These are phyloP conservation scores for Burhinus bistriatus DNA, from an alignment of 2,113 vertebrate genomes.

Conservation along the genomic window DNA sequence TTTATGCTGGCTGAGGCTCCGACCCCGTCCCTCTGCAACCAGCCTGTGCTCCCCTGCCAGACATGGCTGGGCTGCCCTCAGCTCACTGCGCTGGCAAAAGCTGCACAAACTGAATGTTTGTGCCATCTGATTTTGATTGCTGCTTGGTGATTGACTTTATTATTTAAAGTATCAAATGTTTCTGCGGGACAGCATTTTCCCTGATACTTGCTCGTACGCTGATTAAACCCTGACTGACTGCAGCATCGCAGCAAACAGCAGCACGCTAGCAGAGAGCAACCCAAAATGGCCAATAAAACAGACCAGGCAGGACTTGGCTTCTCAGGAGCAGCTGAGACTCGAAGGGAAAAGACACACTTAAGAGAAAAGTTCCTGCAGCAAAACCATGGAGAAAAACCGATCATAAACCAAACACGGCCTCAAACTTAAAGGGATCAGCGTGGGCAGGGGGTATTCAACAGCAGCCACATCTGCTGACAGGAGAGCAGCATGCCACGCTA, in stretches of 20 bases:
- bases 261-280: neutral
- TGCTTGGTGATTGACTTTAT: neutral
- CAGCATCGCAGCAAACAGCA: too few species aligned
- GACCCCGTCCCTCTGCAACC: neutral
- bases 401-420: neutral
- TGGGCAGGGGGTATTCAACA: neutral
- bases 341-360: neutral
- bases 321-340: neutral
- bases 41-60: neutral
- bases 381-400: neutral
- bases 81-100: neutral
- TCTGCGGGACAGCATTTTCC: neutral
- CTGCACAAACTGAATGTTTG: neutral
- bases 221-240: neutral
- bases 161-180: neutral
- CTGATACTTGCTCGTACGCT: neutral
- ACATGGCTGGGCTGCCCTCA: rapidly evolving
- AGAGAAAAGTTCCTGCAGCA: neutral
- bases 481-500: neutral
- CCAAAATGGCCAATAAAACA: neutral
- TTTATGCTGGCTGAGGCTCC: neutral
- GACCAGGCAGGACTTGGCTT: neutral
- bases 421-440: neutral
- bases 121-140: neutral
- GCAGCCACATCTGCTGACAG: neutral